Evolutionary conservation across 2,113 vertebrate species (phyloP).

Genomic region (Todiramphus saurophagus): DNA sequence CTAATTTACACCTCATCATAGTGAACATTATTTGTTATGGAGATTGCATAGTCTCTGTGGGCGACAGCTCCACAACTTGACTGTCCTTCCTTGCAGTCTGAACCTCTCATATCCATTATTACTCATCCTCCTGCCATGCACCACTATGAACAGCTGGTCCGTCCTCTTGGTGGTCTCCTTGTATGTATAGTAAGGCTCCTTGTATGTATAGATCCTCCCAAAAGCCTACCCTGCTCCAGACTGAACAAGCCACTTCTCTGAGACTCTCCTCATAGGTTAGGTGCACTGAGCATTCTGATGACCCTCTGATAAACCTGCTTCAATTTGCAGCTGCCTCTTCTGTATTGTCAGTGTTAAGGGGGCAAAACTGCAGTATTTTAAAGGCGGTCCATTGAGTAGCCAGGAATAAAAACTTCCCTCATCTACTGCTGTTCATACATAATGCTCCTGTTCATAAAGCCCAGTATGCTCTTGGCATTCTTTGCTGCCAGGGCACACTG

Average conservation of each 20-base stretch:
- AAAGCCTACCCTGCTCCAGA: background rate
- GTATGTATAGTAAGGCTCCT: background rate
- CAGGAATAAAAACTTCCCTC: background rate
- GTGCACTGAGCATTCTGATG: background rate
- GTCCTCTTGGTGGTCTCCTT: background rate
- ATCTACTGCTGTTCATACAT: background rate
- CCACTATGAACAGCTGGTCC: background rate
- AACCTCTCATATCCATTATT: background rate
- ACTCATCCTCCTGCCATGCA: background rate
- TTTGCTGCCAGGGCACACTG: background rate
- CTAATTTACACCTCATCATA: background rate
- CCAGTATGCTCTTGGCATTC: background rate
- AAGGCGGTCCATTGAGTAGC: background rate
- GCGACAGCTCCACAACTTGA: background rate
- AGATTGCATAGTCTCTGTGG: background rate
- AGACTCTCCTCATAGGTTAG: background rate
- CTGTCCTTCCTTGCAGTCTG: background rate
- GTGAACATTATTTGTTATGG: background rate
- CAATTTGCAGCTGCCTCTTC: background rate
- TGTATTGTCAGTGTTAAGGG: fast-evolving
- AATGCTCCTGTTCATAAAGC: background rate
- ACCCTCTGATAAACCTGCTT: background rate
- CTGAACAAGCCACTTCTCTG: background rate
- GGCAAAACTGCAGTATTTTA: background rate
- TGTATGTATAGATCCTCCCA: background rate